A percentile compares a stretch with the other conserved stretches of the same genome.
phyloP scores from a whole-genome alignment of 2,888 invertebrate species.

The Thymelicus lineola region DNA sequence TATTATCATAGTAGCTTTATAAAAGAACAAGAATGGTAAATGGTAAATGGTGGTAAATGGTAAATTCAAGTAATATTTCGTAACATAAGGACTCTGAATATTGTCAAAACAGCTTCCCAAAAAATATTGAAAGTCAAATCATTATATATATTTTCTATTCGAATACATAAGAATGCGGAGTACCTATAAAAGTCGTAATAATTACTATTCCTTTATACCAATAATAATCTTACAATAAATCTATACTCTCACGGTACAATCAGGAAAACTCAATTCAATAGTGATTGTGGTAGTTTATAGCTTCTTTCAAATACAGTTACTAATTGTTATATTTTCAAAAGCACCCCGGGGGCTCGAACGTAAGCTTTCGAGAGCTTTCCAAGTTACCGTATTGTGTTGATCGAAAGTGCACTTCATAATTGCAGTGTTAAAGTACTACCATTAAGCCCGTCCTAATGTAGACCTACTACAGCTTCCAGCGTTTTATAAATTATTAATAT shows the following conservation, averaged over 20 bases:
- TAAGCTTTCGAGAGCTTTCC: slow-evolving; percentile 29
- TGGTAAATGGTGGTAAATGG: too few species aligned
- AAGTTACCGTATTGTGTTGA: slow-evolving; percentile 7
- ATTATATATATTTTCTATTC: slow-evolving; percentile 4
- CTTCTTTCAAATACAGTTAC: slow-evolving; percentile 22
- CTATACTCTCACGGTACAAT: slow-evolving; percentile 27
- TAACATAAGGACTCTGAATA: too few species aligned
- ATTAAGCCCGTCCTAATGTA: not conserved
- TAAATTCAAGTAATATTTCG: too few species aligned
- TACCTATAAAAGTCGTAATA: not conserved
- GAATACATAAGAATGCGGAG: not conserved
- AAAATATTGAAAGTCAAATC: too few species aligned
- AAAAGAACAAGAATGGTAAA: too few species aligned
- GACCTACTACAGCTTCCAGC: too few species aligned
- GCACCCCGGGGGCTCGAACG: slow-evolving; percentile 26
- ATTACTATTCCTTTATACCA: not conserved
- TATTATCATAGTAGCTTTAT: too few species aligned
- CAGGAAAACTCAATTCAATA: slow-evolving; percentile 12
- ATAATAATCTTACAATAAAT: slow-evolving; percentile 20
- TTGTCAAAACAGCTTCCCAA: too few species aligned
- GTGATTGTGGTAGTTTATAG: slow-evolving; percentile 8
- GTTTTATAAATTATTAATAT: too few species aligned
- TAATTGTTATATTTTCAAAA: slow-evolving; percentile 36
- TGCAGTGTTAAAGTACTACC: not conserved
- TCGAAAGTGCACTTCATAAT: slow-evolving; percentile 1